Percentiles rank a stretch among this genome's conserved stretches.
These are phyloP conservation scores for Dissostichus mawsoni DNA, from an alignment of 2,113 vertebrate species.

Conservation along the genomic window DNA sequence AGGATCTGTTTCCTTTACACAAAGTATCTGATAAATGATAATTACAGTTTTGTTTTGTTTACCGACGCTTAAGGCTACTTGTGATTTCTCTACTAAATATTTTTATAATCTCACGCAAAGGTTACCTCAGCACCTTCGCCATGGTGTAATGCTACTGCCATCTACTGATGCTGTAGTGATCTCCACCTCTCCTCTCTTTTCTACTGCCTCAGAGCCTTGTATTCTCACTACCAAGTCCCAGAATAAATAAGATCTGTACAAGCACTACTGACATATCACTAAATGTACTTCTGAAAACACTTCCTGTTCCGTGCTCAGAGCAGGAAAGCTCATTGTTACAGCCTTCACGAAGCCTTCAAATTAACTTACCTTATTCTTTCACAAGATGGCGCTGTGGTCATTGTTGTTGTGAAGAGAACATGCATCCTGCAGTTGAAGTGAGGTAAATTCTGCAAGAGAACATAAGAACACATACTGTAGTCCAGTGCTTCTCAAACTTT, in stretches of 20 bases:
- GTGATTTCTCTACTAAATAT: constrained; percentile 34
- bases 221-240: neutral
- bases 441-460: neutral
- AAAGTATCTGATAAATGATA: constrained; percentile 53
- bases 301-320: constrained; percentile 12
- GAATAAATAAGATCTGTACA: constrained; percentile 1
- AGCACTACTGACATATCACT: constrained; percentile 12
- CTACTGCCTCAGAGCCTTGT: neutral
- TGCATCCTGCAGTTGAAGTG: neutral
- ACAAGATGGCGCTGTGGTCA: constrained; percentile 71
- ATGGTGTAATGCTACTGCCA: constrained; percentile 77
- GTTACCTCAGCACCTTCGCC: constrained; percentile 14
- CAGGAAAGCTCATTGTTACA: neutral
- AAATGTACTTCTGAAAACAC: constrained; percentile 11
- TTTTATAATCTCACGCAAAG: constrained; percentile 27
- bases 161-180: constrained; percentile 58
- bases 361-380: constrained; percentile 44
- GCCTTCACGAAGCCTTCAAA: neutral
- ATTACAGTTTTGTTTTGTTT: constrained; percentile 56
- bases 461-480: neutral
- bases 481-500: too few relatives aligned
- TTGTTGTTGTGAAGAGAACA: neutral
- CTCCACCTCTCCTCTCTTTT: neutral
- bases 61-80: constrained; percentile 44
- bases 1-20: constrained; percentile 13